phyloP scores from a whole-genome alignment of 1,140 invertebrate species.

The Probaryconus sp. region DNA sequence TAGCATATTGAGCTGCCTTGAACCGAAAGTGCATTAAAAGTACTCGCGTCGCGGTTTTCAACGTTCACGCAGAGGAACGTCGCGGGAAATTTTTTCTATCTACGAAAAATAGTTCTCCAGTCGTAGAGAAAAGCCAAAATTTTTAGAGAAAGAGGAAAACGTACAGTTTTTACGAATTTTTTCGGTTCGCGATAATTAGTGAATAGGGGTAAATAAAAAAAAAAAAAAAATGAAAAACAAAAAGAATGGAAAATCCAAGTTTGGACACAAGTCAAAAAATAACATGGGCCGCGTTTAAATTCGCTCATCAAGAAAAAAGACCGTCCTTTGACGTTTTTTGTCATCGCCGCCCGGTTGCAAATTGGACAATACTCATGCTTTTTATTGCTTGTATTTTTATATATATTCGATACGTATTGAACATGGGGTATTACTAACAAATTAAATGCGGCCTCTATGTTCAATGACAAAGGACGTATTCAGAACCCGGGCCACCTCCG shows the following conservation, averaged over 20 bases:
- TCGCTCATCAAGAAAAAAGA: conserved; percentile 31
- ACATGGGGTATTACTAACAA: conserved; percentile 22
- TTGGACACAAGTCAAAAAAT: conserved; percentile 17
- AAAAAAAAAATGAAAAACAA: conserved; percentile 9
- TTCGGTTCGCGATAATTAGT: neutral
- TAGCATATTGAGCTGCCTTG: conserved; percentile 77
- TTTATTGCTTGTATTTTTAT: conserved; percentile 41
- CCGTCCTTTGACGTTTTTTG: conserved; percentile 52
- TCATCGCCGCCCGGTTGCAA: conserved; percentile 57
- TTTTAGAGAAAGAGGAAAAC: conserved; percentile 21
- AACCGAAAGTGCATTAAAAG: conserved; percentile 78
- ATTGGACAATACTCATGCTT: conserved; percentile 63
- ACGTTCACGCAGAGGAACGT: conserved; percentile 54
- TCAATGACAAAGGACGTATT: conserved; percentile 24
- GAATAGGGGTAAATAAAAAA: neutral
- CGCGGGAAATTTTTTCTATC: conserved; percentile 68
- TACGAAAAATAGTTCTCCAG: conserved; percentile 69
- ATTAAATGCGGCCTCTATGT: conserved; percentile 57
- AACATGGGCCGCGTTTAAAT: conserved; percentile 50
- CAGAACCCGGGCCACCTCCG: conserved; percentile 65
- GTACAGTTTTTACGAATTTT: conserved; percentile 43
- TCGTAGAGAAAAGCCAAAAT: conserved; percentile 57
- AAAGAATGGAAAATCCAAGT: conserved; percentile 34
- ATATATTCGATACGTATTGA: conserved; percentile 34
- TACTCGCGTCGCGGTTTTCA: conserved; percentile 61